phyloP scores from a whole-genome alignment of 2,888 invertebrate genomes.

The Ormyrus pomaceus region DNA sequence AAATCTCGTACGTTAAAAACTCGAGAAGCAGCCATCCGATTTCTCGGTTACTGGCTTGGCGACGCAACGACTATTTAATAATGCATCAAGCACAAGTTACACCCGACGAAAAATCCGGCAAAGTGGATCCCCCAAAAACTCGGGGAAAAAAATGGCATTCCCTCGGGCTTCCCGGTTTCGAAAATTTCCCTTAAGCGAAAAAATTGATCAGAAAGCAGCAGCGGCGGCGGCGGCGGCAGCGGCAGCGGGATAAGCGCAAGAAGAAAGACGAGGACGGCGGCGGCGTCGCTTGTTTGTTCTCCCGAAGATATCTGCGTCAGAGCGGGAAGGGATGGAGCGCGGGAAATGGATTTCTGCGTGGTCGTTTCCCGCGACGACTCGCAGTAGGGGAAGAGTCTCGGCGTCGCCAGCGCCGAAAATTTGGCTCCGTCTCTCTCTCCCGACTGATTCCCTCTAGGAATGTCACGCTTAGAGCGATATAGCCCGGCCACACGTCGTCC shows the following conservation, averaged over 20 bases:
- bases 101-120: too few species aligned
- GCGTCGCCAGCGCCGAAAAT: not conserved
- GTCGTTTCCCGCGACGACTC: conserved; percentile 60
- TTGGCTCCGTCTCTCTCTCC: not conserved
- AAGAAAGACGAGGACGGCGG: too few species aligned
- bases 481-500: conserved; percentile 48
- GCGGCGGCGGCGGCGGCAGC: not conserved
- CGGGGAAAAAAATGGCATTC: not conserved
- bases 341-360: conserved; percentile 69
- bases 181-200: not conserved
- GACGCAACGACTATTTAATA: too few species aligned
- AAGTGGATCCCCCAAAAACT: too few species aligned
- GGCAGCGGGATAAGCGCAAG: too few species aligned
- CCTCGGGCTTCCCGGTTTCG: not conserved
- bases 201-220: not conserved
- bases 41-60: too few species aligned
- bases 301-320: not conserved
- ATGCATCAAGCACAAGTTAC: too few species aligned
- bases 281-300: not conserved
- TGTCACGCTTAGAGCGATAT: conserved; percentile 59
- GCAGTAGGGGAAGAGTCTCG: not conserved
- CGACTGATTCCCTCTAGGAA: conserved; percentile 1
- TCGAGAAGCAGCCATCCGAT: too few species aligned
- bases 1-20: too few species aligned
- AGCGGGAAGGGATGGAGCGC: conserved; percentile 48